Conservation (phyloP, 2,113 vertebrate species). For the Pseudois nayaur region DNA sequence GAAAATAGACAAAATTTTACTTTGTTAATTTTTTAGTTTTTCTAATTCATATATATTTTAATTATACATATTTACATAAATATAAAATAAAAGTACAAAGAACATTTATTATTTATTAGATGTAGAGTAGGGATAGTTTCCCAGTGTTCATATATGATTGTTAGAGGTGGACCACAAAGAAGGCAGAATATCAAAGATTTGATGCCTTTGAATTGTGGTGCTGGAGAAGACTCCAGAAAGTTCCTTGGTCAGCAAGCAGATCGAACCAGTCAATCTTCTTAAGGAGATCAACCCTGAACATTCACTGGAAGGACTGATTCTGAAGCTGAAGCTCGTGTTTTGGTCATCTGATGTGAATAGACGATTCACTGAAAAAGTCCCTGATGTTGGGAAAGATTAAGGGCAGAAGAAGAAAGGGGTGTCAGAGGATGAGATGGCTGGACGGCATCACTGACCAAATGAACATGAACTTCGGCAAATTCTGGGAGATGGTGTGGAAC, state of each 20-base stretch:
- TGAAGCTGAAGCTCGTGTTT: background rate
- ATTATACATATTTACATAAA: background rate
- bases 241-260: background rate
- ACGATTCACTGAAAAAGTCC: background rate
- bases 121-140: background rate
- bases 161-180: background rate
- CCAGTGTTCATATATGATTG: background rate
- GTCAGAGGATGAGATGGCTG: background rate
- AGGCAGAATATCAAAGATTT: background rate
- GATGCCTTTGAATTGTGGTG: background rate
- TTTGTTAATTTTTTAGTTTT: background rate
- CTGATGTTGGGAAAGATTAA: background rate
- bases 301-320: background rate
- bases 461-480: background rate
- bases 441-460: background rate
- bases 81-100: background rate
- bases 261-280: background rate
- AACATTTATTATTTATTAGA: background rate
- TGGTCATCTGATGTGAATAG: background rate
- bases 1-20: background rate
- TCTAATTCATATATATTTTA: background rate
- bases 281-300: background rate
- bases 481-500: background rate
- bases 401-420: background rate
- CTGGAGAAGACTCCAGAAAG: background rate